Conservation (phyloP, 2,113 vertebrate genomes). For the Perca schrenkii region DNA sequence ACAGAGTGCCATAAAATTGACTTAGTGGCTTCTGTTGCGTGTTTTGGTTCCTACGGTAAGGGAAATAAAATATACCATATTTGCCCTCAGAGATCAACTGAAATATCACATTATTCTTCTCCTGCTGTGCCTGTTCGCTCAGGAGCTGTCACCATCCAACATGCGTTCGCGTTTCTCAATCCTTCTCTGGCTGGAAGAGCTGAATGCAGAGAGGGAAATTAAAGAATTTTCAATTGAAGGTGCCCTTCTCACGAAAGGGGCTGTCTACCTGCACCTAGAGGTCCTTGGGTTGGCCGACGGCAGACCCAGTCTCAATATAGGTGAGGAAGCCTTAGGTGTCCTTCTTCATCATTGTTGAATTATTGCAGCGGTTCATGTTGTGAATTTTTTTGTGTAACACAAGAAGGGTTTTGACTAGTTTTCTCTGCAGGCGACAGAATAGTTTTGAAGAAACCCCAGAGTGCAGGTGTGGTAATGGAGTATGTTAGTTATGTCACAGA, state of each 20-base stretch:
- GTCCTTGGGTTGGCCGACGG: constrained; percentile 90
- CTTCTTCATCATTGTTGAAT: background rate
- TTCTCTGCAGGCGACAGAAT: constrained; percentile 89
- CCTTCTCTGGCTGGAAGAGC: constrained; percentile 95
- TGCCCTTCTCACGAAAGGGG: constrained; percentile 87
- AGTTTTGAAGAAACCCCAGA: constrained; percentile 87
- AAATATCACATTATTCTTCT: background rate
- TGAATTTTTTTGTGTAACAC: background rate
- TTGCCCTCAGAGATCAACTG: background rate
- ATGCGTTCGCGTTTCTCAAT: constrained; percentile 88
- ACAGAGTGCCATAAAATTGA: background rate
- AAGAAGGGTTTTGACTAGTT: background rate
- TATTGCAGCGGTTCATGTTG: background rate
- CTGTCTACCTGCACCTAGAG: constrained; percentile 86
- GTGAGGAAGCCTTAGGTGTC: constrained; percentile 69
- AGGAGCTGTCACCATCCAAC: constrained; percentile 87
- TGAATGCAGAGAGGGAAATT: constrained; percentile 88
- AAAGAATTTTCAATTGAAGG: constrained; percentile 87
- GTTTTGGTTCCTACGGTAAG: background rate
- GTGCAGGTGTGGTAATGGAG: constrained; percentile 80
- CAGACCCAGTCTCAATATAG: constrained; percentile 86
- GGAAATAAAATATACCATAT: background rate
- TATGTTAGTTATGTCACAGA: constrained; percentile 86
- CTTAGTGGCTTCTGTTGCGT: background rate
- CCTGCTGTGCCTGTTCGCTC: constrained; percentile 12